phyloP scores from a whole-genome alignment of 2,797 vertebrate genomes.

The Poecilia gillii region DNA sequence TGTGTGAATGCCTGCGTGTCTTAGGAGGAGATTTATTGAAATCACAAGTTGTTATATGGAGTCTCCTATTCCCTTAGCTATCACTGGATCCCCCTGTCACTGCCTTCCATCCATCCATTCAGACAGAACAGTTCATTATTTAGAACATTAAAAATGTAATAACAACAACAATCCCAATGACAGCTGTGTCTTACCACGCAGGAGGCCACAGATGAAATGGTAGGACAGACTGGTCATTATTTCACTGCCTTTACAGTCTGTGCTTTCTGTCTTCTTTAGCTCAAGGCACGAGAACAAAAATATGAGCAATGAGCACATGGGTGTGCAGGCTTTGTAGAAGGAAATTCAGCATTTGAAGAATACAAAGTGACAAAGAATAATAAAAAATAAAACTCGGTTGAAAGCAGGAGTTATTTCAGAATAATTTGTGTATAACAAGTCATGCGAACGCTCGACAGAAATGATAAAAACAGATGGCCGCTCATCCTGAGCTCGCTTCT shows the following conservation, averaged over 20 bases:
- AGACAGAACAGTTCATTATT: slow-evolving; percentile 33
- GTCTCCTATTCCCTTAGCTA: slow-evolving; percentile 24
- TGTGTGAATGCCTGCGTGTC: slow-evolving; percentile 30
- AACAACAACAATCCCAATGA: slow-evolving; percentile 32
- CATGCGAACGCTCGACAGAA: background rate
- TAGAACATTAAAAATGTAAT: slow-evolving; percentile 40
- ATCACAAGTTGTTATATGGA: slow-evolving; percentile 44
- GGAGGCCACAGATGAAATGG: slow-evolving; percentile 36
- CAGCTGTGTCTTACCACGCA: slow-evolving; percentile 27
- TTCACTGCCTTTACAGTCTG: slow-evolving; percentile 22
- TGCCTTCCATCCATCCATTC: slow-evolving; percentile 44
- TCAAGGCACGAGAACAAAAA: slow-evolving; percentile 8
- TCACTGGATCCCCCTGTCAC: slow-evolving; percentile 47
- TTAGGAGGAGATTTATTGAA: slow-evolving; percentile 34
- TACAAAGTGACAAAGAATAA: background rate
- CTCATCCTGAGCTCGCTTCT: background rate
- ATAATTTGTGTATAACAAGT: background rate
- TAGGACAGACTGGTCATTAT: slow-evolving; percentile 36
- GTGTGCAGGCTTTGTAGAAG: background rate
- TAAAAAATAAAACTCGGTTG: background rate
- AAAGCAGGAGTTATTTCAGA: background rate
- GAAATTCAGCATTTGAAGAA: background rate
- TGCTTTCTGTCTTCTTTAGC: slow-evolving; percentile 8
- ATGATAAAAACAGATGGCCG: slow-evolving; percentile 1
- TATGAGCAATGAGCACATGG: slow-evolving; percentile 9